Percentiles rank a stretch among this genome's conserved stretches.
Conservation (phyloP, 2,888 invertebrate genomes). For the Julus scanicus region DNA sequence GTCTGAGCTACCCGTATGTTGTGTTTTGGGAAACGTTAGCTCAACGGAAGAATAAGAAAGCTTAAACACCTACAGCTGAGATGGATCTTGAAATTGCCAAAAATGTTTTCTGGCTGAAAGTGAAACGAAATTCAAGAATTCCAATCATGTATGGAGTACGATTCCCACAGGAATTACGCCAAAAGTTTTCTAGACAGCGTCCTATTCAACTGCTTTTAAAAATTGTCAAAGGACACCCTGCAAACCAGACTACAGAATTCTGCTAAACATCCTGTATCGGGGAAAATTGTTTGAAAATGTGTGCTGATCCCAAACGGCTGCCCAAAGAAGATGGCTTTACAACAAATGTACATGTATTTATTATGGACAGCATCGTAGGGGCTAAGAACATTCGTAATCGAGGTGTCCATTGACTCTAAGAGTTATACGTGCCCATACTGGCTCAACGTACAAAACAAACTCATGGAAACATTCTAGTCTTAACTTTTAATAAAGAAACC, state of each 20-base stretch:
- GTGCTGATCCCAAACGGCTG: not conserved
- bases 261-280: not conserved
- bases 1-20: not conserved
- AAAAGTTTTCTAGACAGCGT: not conserved
- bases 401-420: not conserved
- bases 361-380: conserved; percentile 29
- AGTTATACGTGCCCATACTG: not conserved
- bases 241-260: not conserved
- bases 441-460: conserved; percentile 37
- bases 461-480: conserved; percentile 42
- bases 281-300: not conserved
- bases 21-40: not conserved
- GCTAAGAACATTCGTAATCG: not conserved
- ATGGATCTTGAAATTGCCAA: not conserved
- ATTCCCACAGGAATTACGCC: not conserved
- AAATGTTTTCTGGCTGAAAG: no score
- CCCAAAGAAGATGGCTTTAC: not conserved
- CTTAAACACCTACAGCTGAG: not conserved
- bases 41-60: not conserved
- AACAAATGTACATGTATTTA: not conserved
- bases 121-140: no score
- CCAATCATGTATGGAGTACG: no score
- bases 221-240: no score
- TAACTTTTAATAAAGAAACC: conserved; percentile 8
- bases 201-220: not conserved